Base-by-base conservation (phyloP, 2,113 vertebrate species). In the Engystomops pustulosus region DNA sequence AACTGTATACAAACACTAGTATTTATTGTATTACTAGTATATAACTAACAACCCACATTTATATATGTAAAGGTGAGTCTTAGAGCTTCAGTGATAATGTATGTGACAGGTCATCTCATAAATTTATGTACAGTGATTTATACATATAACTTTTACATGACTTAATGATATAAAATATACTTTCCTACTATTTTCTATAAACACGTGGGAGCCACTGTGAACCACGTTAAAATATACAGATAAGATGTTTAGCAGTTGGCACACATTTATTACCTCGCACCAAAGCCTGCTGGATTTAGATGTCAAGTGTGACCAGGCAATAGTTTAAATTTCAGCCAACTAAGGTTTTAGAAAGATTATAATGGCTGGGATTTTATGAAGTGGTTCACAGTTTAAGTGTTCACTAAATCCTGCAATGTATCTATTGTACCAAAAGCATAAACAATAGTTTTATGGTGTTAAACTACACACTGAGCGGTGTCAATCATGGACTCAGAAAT, bases 291-390 rank as follows among this genome's bases (percentile, higher is more conserved):
- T 83, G 85, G 88, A 84, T 88, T 90, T 88, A 85, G 84, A 90
- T 90, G 88, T 88, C 80, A 85, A 89, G 87, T 87, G 89, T 89
- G 90, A 89, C 87, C 78, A 89, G 86, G 84, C 88, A 90, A 91
- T 90, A 89, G 86, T 74, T 25, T 87, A 47, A 87, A 87, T 70
- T 80, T 86, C 71, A 87, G 47, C 14, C 72, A 86, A 68, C 87
- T 84, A 87, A 89, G 89, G 75, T 87, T 89, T 87, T 88, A 81
- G 86, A 80, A 88, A 88, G 69, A 88, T 88, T 88, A 86, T 70
- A 86, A 20, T 86, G 70, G 83, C 87, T 83, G 53, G 70, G 80
- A 76, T 88, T 89, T 79, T 89, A 86, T 44, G 17, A 84, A 76
- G 80, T 85, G 67, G 74, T 90, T 87, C 87, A 55, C 51, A 88